Percentiles rank a stretch among this genome's conserved stretches.
Evolutionary conservation across 2,888 invertebrate species (phyloP).

Genomic region (Hydroisotoma schaefferi): DNA sequence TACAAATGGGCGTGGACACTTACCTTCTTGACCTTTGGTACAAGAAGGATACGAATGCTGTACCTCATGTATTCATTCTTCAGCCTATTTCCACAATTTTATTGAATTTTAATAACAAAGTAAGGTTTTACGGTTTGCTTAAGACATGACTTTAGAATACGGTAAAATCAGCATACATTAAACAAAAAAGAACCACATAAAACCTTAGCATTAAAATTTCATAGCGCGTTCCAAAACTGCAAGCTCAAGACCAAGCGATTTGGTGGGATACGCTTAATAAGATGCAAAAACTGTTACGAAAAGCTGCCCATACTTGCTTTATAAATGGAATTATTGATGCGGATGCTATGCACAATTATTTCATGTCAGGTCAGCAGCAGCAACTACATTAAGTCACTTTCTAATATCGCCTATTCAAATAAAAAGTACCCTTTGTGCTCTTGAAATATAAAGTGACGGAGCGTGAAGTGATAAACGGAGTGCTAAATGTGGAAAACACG

Average conservation of each 20-base stretch:
- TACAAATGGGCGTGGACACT: constrained; percentile 76
- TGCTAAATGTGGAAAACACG: constrained; percentile 87
- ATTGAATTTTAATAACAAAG: constrained; percentile 97
- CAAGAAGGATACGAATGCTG: constrained; percentile 91
- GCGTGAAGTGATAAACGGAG: constrained; percentile 93
- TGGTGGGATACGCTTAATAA: constrained; percentile 98
- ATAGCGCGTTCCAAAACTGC: constrained; percentile 86
- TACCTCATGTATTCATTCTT: constrained; percentile 88
- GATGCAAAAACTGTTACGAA: constrained; percentile 90
- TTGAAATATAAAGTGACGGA: constrained; percentile 73
- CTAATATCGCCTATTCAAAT: too few species aligned
- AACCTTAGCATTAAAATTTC: constrained; percentile 95
- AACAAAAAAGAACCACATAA: constrained; percentile 8
- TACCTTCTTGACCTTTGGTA: constrained; percentile 89
- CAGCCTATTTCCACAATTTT: constrained; percentile 97
- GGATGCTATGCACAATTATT: constrained; percentile 94
- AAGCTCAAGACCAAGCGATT: constrained; percentile 87
- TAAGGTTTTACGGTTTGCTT: constrained; percentile 52
- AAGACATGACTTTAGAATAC: not conserved
- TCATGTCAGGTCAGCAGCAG: constrained; percentile 79
- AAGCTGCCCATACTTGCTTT: constrained; percentile 81
- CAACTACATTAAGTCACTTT: constrained; percentile 15
- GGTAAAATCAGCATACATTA: not conserved
- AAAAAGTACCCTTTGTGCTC: not conserved
- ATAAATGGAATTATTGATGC: constrained; percentile 80